Evolutionary conservation across 2,797 vertebrate genomes (phyloP).

Genomic region (Macropodus opercularis): DNA sequence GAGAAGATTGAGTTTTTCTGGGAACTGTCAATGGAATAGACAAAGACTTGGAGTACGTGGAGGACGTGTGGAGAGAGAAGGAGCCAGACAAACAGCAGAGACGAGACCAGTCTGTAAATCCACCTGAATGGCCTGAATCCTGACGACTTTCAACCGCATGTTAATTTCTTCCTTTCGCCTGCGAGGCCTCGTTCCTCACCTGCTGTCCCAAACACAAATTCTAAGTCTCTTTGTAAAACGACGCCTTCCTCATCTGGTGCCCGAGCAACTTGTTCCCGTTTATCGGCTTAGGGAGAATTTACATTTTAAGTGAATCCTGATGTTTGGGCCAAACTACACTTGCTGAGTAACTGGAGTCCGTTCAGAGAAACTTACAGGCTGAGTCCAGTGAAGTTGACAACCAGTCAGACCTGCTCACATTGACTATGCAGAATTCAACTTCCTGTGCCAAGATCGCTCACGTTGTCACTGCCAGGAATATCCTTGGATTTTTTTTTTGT

Average conservation of each 20-base stretch:
- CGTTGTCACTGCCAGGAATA: constrained; percentile 41
- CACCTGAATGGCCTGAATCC: constrained; percentile 31
- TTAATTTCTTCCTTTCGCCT: constrained; percentile 38
- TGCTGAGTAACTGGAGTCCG: constrained; percentile 62
- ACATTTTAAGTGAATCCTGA: constrained; percentile 81
- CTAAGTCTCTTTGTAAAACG: constrained; percentile 30
- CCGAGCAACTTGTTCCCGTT: constrained; percentile 60
- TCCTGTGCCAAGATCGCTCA: constrained; percentile 58
- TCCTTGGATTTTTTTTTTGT: constrained; percentile 6
- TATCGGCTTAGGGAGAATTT: constrained; percentile 76
- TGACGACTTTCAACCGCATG: constrained; percentile 40
- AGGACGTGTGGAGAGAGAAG: constrained; percentile 13
- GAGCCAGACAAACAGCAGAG: constrained; percentile 23
- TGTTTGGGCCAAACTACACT: constrained; percentile 64
- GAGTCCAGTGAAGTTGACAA: constrained; percentile 71
- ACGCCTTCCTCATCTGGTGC: constrained; percentile 54
- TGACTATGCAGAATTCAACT: constrained; percentile 57
- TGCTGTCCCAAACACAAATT: constrained; percentile 42
- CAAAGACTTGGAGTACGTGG: constrained; percentile 39
- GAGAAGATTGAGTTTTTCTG: constrained; percentile 47
- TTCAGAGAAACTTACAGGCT: constrained; percentile 57
- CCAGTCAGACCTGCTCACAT: constrained; percentile 68
- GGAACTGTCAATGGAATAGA: constrained; percentile 52
- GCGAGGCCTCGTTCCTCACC: constrained; percentile 38
- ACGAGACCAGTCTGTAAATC: constrained; percentile 40